phyloP scores from a whole-genome alignment of 1,140 invertebrate species.

The Pteromalus puparum region DNA sequence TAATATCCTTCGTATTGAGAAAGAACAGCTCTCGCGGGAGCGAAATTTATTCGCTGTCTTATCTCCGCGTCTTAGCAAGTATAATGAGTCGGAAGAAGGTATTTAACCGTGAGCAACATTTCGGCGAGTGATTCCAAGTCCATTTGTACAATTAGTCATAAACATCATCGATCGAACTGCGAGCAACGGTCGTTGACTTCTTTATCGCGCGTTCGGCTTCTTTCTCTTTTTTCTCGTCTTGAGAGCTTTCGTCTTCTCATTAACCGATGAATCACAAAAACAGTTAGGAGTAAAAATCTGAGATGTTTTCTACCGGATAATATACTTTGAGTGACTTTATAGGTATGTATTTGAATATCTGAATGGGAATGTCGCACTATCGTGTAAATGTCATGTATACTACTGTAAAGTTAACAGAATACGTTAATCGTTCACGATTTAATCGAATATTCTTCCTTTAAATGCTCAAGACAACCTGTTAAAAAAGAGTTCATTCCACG shows the following conservation, averaged over 20 bases:
- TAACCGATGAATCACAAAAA: background rate
- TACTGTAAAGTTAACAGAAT: background rate
- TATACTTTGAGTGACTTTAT: background rate
- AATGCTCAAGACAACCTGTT: too few species aligned
- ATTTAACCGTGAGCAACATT: background rate
- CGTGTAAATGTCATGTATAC: background rate
- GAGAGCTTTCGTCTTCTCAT: background rate
- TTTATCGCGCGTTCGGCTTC: background rate
- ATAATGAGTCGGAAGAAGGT: constrained; percentile 38
- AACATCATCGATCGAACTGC: background rate
- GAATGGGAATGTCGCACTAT: background rate
- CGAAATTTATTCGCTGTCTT: constrained; percentile 34
- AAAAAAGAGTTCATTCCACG: background rate
- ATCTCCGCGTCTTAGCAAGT: constrained; percentile 41
- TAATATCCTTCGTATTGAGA: constrained; percentile 37
- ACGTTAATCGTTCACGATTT: background rate
- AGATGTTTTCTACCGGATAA: background rate
- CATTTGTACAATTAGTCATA: constrained; percentile 32
- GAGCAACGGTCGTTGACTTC: background rate
- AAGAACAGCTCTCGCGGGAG: background rate
- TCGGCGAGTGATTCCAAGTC: constrained; percentile 28
- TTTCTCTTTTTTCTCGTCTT: background rate
- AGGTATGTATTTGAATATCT: background rate
- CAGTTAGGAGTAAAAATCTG: background rate
- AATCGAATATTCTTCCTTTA: background rate